phyloP scores from a whole-genome alignment of 2,113 vertebrate genomes.

The Tragelaphus strepsiceros region DNA sequence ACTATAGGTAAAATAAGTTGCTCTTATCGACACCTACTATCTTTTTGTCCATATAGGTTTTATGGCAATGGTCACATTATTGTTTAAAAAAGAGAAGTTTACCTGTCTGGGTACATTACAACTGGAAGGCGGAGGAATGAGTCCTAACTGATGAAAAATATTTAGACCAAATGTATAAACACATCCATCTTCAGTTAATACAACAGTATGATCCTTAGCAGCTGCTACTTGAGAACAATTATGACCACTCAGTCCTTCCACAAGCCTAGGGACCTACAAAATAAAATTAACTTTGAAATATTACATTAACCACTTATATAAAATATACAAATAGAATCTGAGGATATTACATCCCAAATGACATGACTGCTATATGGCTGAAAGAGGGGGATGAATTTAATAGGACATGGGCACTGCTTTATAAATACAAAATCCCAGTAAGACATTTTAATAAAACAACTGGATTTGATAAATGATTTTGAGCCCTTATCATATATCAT shows the following conservation, averaged over 20 bases:
- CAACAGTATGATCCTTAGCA: slow-evolving; percentile 95
- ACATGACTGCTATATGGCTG: not conserved
- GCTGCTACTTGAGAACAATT: slow-evolving; percentile 93
- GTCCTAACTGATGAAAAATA: slow-evolving; percentile 93
- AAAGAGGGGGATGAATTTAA: not conserved
- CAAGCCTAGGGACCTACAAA: slow-evolving; percentile 90
- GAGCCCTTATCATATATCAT: not conserved
- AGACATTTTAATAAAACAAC: slow-evolving; percentile 26
- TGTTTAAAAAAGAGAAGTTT: slow-evolving; percentile 52
- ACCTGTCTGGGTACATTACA: slow-evolving; percentile 95
- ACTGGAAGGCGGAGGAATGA: slow-evolving; percentile 87
- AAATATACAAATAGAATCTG: not conserved
- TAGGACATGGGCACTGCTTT: not conserved
- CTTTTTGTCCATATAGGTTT: not conserved
- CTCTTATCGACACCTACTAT: not conserved
- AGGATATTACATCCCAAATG: not conserved
- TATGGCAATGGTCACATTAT: not conserved
- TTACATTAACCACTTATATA: not conserved
- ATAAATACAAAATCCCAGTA: not conserved
- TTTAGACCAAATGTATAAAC: slow-evolving; percentile 97
- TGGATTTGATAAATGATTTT: slow-evolving; percentile 9
- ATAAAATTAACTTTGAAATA: not conserved
- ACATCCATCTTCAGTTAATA: slow-evolving; percentile 93
- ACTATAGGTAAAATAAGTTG: not conserved
- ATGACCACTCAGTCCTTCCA: slow-evolving; percentile 90